Percentiles rank a stretch among this genome's conserved stretches.
These are phyloP conservation scores for Sinocyclocheilus maitianheensis DNA, from an alignment of 2,113 vertebrate species.

Conservation along the genomic window DNA sequence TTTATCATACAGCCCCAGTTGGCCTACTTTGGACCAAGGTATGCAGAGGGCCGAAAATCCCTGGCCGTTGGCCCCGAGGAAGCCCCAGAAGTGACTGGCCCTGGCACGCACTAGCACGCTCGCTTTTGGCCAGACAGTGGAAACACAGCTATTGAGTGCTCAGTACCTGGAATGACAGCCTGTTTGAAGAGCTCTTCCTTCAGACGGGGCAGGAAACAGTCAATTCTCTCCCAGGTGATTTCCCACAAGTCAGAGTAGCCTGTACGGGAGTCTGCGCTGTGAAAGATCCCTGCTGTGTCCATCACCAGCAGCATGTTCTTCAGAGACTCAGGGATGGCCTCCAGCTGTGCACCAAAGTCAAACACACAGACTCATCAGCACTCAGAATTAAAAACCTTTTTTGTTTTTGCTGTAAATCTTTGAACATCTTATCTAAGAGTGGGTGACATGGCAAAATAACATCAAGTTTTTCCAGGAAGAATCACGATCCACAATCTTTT, in stretches of 20 bases:
- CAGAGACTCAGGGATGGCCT: conserved; percentile 96
- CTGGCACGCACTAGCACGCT: too few species aligned
- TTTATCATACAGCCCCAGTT: too few species aligned
- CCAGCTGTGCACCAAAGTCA: conserved; percentile 73
- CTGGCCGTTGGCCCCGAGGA: too few species aligned
- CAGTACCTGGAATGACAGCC: conserved; percentile 89
- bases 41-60: too few species aligned
- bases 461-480: neutral
- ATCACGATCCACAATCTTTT: neutral
- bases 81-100: too few species aligned
- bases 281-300: conserved; percentile 98
- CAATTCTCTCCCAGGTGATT: conserved; percentile 97
- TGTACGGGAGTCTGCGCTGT: conserved; percentile 88
- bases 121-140: too few species aligned
- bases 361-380: neutral
- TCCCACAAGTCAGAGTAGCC: conserved; percentile 97
- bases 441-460: neutral
- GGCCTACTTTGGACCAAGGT: too few species aligned
- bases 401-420: neutral
- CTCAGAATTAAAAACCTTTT: neutral
- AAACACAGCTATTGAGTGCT: neutral
- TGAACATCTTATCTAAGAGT: neutral
- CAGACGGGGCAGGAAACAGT: conserved; percentile 92
- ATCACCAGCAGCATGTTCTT: conserved; percentile 99
- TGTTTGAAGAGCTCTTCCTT: conserved; percentile 97